A percentile compares a stretch with the other conserved stretches of the same genome.
Evolutionary conservation across 2,888 invertebrate species (phyloP).

Genomic region (Eremobia ochroleuca): DNA sequence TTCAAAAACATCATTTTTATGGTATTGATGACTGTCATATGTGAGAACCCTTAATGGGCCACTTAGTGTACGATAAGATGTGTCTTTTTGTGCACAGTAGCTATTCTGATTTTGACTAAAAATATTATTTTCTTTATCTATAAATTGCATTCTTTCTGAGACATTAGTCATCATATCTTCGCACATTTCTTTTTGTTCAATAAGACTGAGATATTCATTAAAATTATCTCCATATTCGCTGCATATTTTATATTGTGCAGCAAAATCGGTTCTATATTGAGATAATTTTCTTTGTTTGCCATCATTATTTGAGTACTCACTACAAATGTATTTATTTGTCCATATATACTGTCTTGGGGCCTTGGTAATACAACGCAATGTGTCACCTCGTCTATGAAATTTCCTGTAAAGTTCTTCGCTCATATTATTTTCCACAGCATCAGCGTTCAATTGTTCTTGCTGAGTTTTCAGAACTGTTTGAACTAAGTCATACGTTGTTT

Average conservation of each 20-base stretch:
- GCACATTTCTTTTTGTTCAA: background rate
- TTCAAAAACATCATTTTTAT: slow-evolving; percentile 35
- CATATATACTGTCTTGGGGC: slow-evolving; percentile 3
- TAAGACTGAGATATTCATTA: background rate
- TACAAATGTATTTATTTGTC: slow-evolving; percentile 11
- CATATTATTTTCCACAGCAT: slow-evolving; percentile 1
- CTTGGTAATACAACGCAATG: background rate
- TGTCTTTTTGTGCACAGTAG: slow-evolving; percentile 15
- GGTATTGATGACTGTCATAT: slow-evolving; percentile 77
- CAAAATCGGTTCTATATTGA: background rate
- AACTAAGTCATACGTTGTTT: slow-evolving; percentile 81
- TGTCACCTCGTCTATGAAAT: slow-evolving; percentile 6
- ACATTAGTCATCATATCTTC: background rate
- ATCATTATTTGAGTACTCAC: slow-evolving; percentile 12
- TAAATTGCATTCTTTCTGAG: background rate
- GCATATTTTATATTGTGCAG: background rate
- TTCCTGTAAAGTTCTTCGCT: slow-evolving; percentile 14
- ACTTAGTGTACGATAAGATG: slow-evolving; percentile 13
- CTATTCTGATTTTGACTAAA: slow-evolving; percentile 8
- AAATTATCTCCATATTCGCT: slow-evolving; percentile 4
- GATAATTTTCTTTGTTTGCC: background rate
- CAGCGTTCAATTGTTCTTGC: slow-evolving; percentile 19
- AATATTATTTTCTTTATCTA: slow-evolving; percentile 14
- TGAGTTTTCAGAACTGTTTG: slow-evolving; percentile 76
- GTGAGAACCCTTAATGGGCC: slow-evolving; percentile 63